phyloP scores from a whole-genome alignment of 2,113 vertebrate species.

The Datnioides undecimradiatus region DNA sequence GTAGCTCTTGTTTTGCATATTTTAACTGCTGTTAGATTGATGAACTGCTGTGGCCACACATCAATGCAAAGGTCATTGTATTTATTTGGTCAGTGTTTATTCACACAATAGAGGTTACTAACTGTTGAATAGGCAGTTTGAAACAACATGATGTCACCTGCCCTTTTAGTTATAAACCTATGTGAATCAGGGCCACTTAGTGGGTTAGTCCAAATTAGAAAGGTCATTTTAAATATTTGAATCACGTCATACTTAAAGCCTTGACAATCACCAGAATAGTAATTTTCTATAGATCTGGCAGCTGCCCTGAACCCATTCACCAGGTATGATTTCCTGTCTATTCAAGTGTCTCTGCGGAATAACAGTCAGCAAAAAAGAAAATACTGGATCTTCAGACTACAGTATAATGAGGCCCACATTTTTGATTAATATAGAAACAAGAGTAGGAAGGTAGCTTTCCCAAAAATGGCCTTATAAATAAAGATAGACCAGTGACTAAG shows the following conservation, averaged over 20 bases:
- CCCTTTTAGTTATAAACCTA: neutral
- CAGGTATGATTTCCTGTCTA: slow-evolving; percentile 7
- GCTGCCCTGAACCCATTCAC: slow-evolving; percentile 16
- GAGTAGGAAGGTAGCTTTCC: slow-evolving; percentile 47
- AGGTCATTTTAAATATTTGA: neutral
- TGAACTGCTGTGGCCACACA: neutral
- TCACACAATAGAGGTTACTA: neutral
- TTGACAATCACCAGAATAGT: slow-evolving; percentile 16
- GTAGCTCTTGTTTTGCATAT: neutral
- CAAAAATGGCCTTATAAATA: slow-evolving; percentile 47
- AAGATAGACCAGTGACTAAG: slow-evolving; percentile 53
- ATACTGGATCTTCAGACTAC: neutral
- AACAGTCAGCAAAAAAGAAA: slow-evolving; percentile 38
- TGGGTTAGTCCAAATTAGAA: neutral
- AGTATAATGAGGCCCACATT: slow-evolving; percentile 40
- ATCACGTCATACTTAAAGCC: slow-evolving; percentile 5
- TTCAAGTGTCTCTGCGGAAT: slow-evolving; percentile 1
- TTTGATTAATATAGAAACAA: slow-evolving; percentile 50
- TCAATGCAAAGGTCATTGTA: neutral
- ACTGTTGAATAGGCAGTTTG: neutral
- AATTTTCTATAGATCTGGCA: slow-evolving; percentile 2
- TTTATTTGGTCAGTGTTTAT: neutral
- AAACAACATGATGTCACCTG: neutral
- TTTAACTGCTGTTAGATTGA: neutral
- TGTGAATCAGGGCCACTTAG: neutral